These are phyloP conservation scores for Erynnis tages DNA, from an alignment of 2,888 invertebrate genomes.

Conservation along the genomic window DNA sequence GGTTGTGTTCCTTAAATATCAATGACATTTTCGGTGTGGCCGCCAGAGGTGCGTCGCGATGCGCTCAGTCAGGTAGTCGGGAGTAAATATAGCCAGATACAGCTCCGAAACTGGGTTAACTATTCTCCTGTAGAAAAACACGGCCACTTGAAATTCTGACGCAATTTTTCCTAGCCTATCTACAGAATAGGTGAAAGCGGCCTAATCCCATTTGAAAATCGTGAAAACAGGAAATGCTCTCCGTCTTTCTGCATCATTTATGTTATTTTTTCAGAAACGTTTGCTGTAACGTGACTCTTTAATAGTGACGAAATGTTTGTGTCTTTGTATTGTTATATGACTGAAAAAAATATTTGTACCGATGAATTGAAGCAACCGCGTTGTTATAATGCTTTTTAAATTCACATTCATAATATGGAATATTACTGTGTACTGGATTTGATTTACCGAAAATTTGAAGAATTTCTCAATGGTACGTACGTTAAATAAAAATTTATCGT, in stretches of 20 bases:
- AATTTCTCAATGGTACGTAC: too few relatives aligned
- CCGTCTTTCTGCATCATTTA: background rate
- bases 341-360: too few relatives aligned
- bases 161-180: conserved; percentile 44
- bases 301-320: too few relatives aligned
- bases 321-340: too few relatives aligned
- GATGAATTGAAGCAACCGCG: background rate
- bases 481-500: too few relatives aligned
- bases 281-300: background rate
- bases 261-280: background rate
- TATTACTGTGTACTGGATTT: too few relatives aligned
- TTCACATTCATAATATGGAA: too few relatives aligned
- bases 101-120: conserved; percentile 71
- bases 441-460: too few relatives aligned
- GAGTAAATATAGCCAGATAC: conserved; percentile 50
- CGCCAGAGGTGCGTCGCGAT: conserved; percentile 41
- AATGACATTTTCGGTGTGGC: conserved; percentile 26
- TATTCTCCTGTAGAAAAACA: conserved; percentile 70
- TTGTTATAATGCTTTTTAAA: too few relatives aligned
- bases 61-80: conserved; percentile 64
- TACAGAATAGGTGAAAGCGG: conserved; percentile 54
- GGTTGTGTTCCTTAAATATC: conserved; percentile 16
- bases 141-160: conserved; percentile 64
- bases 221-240: conserved; percentile 60
- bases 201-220: conserved; percentile 57